These are phyloP conservation scores for Melanostoma mellinum DNA, from an alignment of 2,888 invertebrate species.

Conservation along the genomic window DNA sequence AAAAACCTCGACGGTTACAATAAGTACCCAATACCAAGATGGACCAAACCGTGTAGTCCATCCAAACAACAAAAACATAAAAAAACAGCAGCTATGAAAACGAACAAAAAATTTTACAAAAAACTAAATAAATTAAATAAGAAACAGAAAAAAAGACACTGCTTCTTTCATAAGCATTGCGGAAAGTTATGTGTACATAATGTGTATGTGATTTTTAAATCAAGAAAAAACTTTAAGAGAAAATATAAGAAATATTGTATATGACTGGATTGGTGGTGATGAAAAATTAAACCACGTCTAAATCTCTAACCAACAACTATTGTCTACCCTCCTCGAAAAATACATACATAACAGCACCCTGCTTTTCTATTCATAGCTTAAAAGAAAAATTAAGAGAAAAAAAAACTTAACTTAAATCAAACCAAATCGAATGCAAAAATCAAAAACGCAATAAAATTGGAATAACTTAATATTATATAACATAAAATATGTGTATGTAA, in stretches of 20 bases:
- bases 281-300: too few relatives aligned
- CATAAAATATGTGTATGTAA: constrained; percentile 6
- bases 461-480: not conserved
- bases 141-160: constrained; percentile 2
- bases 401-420: constrained; percentile 12
- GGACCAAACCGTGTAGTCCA: constrained; percentile 56
- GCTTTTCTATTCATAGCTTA: constrained; percentile 4
- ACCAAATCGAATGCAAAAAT: constrained; percentile 1
- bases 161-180: constrained; percentile 9
- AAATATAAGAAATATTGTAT: too few relatives aligned
- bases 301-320: too few relatives aligned
- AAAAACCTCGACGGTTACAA: constrained; percentile 69
- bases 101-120: constrained; percentile 17
- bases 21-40: constrained; percentile 40
- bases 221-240: too few relatives aligned
- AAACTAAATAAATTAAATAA: constrained; percentile 9
- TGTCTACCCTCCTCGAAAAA: too few relatives aligned
- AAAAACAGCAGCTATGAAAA: constrained; percentile 14
- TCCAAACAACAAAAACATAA: constrained; percentile 44
- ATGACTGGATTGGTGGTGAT: too few relatives aligned
- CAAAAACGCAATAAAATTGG: constrained; percentile 28
- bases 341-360: not conserved
- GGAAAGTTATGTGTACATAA: too few relatives aligned
- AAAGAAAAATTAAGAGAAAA: not conserved
- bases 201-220: too few relatives aligned